Percentiles rank a stretch among this genome's conserved stretches.
These are phyloP conservation scores for Cephus rjabovi DNA, from an alignment of 2,888 invertebrate genomes.

Conservation along the genomic window DNA sequence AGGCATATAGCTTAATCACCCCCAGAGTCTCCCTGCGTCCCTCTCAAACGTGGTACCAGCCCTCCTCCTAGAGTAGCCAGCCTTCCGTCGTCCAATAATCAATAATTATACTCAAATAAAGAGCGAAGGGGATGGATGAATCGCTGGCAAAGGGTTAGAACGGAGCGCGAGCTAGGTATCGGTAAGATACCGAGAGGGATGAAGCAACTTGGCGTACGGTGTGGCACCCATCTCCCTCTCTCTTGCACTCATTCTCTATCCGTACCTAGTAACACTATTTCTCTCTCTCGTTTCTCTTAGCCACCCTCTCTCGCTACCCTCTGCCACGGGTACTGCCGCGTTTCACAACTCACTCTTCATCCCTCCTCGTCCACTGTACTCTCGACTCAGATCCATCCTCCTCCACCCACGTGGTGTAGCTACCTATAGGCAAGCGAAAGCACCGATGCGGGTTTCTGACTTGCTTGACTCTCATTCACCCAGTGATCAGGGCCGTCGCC, in stretches of 20 bases:
- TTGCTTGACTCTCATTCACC: conserved; percentile 42
- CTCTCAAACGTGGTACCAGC: conserved; percentile 38
- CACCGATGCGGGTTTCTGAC: conserved; percentile 53
- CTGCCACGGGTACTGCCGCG: background rate
- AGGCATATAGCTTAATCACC: conserved; percentile 73
- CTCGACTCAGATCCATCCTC: conserved; percentile 23
- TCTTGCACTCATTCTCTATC: background rate
- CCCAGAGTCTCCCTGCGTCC: conserved; percentile 42
- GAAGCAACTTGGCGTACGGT: conserved; percentile 9
- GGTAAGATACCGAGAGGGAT: conserved; percentile 57
- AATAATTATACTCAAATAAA: conserved; percentile 75
- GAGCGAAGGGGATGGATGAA: conserved; percentile 65
- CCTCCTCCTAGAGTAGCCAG: conserved; percentile 54
- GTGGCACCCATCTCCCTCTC: background rate
- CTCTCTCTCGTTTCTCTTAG: conserved; percentile 5
- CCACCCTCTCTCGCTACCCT: conserved; percentile 8
- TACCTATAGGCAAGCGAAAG: conserved; percentile 45
- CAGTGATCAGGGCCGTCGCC: conserved; percentile 29
- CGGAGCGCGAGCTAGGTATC: conserved; percentile 48
- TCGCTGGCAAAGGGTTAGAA: conserved; percentile 61
- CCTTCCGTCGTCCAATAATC: conserved; percentile 70
- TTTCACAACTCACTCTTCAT: conserved; percentile 5
- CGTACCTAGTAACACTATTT: background rate
- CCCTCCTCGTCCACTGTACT: conserved; percentile 27
- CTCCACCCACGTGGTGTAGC: conserved; percentile 33